Conservation (phyloP, 2,113 vertebrate genomes). For the Ptilonorhynchus violaceus region DNA sequence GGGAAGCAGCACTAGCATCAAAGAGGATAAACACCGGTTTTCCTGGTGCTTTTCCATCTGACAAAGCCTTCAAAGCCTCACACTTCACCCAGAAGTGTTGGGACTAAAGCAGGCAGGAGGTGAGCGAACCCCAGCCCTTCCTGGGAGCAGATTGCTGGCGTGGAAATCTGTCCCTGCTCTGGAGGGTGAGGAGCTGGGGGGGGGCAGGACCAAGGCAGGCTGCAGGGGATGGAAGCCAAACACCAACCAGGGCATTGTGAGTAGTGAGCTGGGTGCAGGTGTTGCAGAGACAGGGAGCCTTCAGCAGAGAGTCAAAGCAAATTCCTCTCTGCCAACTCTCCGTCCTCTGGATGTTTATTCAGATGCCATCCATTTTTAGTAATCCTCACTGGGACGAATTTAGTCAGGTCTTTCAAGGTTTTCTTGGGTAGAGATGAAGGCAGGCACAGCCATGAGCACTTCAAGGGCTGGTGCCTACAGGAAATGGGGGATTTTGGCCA, state of each 20-base stretch:
- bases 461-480: background rate
- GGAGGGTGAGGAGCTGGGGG: background rate
- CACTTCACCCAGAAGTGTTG: background rate
- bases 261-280: background rate
- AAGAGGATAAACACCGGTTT: background rate
- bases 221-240: background rate
- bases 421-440: slow-evolving; percentile 35
- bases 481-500: background rate
- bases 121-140: background rate
- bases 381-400: background rate
- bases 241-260: background rate
- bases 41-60: slow-evolving; percentile 40
- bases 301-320: background rate
- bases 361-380: background rate
- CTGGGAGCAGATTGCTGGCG: rapidly evolving
- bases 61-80: background rate
- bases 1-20: background rate
- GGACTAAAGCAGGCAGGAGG: background rate
- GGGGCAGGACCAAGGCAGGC: background rate
- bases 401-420: background rate
- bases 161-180: background rate
- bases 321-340: background rate
- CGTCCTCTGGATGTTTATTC: background rate
- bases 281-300: background rate
- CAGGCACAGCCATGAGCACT: background rate